A percentile compares a stretch with the other conserved stretches of the same genome.
Evolutionary conservation across 2,113 vertebrate genomes (phyloP).

Genomic region (Meriones unguiculatus): DNA sequence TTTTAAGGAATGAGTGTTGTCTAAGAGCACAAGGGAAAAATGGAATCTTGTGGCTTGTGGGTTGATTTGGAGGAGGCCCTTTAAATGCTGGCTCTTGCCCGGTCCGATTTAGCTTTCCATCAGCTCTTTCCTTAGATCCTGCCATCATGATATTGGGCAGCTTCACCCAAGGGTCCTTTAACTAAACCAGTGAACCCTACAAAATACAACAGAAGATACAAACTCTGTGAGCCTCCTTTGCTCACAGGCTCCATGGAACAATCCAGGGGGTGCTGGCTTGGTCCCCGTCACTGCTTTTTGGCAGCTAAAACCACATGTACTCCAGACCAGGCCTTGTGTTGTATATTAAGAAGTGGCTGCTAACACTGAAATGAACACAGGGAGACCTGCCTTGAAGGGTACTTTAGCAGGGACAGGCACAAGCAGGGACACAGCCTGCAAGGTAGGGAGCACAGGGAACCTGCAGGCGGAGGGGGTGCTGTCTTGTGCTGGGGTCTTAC

Average conservation of each 20-base stretch:
- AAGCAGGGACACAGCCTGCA: constrained; percentile 63
- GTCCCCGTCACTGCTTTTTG: constrained; percentile 56
- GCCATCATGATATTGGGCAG: neutral
- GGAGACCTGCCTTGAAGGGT: constrained; percentile 81
- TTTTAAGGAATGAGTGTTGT: constrained; percentile 79
- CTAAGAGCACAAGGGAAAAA: constrained; percentile 51
- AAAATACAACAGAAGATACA: neutral
- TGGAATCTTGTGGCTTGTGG: constrained; percentile 15
- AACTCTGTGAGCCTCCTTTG: neutral
- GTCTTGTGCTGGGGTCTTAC: rapidly evolving
- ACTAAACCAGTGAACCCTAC: neutral
- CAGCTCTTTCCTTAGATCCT: neutral
- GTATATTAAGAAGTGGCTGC: constrained; percentile 80
- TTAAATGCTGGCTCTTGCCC: neutral
- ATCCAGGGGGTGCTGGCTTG: neutral
- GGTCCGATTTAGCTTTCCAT: neutral
- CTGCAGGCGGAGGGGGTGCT: neutral
- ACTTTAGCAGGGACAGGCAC: constrained; percentile 69
- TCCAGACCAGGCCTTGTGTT: constrained; percentile 83
- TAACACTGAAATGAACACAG: constrained; percentile 77
- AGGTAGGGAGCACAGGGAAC: neutral
- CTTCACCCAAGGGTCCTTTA: constrained; percentile 37
- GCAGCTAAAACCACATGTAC: constrained; percentile 38
- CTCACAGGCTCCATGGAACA: neutral
- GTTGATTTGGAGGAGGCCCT: constrained; percentile 33